phyloP scores from a whole-genome alignment of 2,113 vertebrate genomes.

The Pitta sordida region DNA sequence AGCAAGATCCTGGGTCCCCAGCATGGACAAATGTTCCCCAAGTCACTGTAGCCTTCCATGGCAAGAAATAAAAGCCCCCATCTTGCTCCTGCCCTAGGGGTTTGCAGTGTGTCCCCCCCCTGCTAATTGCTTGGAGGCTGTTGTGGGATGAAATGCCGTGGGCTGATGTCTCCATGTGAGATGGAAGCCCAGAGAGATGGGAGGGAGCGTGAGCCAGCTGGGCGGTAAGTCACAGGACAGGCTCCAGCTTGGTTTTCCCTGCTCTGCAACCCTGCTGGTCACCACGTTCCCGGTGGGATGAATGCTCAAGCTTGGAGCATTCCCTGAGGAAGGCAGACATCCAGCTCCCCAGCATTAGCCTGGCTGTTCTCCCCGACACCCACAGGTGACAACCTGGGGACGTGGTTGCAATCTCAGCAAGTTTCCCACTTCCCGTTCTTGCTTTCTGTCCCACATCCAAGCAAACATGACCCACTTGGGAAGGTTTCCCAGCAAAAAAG shows the following conservation, averaged over 20 bases:
- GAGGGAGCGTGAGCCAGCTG: background rate
- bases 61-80: background rate
- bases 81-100: background rate
- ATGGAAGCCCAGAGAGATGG: background rate
- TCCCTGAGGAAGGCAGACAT: background rate
- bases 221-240: background rate
- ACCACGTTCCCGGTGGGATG: background rate
- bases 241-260: background rate
- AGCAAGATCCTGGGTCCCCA: too few species aligned
- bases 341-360: background rate
- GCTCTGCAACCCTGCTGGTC: background rate
- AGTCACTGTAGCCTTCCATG: background rate
- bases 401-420: background rate
- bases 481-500: background rate
- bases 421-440: background rate
- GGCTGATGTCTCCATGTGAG: background rate
- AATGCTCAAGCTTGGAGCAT: rapidly evolving
- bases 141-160: background rate
- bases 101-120: background rate
- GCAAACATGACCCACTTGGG: background rate
- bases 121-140: background rate
- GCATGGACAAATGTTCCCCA: too few species aligned
- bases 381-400: background rate
- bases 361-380: rapidly evolving
- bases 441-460: background rate